Conservation (phyloP, 2,113 vertebrate genomes). For the Catharus minimus region DNA sequence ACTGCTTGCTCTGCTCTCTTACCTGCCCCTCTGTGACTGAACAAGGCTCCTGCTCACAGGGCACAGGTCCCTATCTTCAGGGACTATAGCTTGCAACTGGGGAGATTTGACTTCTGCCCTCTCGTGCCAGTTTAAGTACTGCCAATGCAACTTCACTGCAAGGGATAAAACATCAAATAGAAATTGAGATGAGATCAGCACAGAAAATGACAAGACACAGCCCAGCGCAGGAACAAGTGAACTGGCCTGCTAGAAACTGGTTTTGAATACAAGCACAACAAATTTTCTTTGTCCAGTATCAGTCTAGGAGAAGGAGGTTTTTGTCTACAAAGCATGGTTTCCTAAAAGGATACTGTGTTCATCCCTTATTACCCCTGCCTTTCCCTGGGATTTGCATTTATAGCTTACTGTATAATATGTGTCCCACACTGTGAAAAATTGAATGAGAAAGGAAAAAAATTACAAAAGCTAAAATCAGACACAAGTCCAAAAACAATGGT, state of each 20-base stretch:
- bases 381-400: neutral
- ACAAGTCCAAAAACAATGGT: neutral
- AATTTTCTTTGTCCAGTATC: neutral
- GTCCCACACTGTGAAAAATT: neutral
- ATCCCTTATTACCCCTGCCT: neutral
- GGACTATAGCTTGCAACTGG: neutral
- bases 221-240: neutral
- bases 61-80: neutral
- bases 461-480: neutral
- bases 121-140: neutral
- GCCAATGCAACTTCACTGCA: accelerated
- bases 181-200: neutral
- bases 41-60: neutral
- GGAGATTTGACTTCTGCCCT: neutral
- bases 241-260: neutral
- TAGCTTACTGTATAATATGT: neutral
- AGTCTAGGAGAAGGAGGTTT: neutral
- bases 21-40: neutral
- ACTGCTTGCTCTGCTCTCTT: neutral
- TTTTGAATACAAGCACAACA: neutral
- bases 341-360: neutral
- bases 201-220: neutral
- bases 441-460: neutral
- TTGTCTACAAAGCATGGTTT: neutral
- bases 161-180: accelerated